Evolutionary conservation across 2,113 vertebrate species (phyloP).

Genomic region (Esox niger): DNA sequence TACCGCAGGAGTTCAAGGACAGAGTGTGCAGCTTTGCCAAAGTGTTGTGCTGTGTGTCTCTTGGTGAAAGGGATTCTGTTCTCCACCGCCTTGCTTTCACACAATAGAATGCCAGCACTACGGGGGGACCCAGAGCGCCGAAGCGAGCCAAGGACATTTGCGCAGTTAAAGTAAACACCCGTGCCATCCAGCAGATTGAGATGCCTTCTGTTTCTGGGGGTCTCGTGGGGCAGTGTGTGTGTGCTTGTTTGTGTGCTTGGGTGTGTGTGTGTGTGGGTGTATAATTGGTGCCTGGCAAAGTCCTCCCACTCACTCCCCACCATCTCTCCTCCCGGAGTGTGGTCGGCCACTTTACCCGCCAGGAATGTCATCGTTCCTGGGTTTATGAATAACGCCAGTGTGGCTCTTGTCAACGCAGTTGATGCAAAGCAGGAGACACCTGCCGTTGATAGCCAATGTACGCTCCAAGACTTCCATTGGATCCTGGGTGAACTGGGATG

Average conservation of each 20-base stretch:
- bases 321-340: not conserved
- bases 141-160: conserved; percentile 14
- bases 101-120: conserved; percentile 32
- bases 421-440: not conserved
- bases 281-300: not conserved
- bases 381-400: not conserved
- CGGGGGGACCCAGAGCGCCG: conserved; percentile 16
- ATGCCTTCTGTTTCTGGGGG: conserved; percentile 13
- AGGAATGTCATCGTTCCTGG: not conserved
- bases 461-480: not conserved
- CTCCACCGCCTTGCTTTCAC: conserved; percentile 1
- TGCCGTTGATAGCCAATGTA: not conserved
- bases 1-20: conserved; percentile 22
- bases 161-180: conserved; percentile 10
- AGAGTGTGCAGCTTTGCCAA: conserved; percentile 3
- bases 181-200: conserved; percentile 14
- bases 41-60: conserved; percentile 1
- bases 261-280: no score
- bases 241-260: no score
- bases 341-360: not conserved
- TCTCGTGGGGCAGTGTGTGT: not conserved
- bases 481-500: not conserved
- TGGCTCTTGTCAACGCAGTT: not conserved
- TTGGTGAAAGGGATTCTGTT: conserved; percentile 6
- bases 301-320: not conserved